Conservation (phyloP, 1,140 invertebrate genomes). For the Sinonovacula constricta region DNA sequence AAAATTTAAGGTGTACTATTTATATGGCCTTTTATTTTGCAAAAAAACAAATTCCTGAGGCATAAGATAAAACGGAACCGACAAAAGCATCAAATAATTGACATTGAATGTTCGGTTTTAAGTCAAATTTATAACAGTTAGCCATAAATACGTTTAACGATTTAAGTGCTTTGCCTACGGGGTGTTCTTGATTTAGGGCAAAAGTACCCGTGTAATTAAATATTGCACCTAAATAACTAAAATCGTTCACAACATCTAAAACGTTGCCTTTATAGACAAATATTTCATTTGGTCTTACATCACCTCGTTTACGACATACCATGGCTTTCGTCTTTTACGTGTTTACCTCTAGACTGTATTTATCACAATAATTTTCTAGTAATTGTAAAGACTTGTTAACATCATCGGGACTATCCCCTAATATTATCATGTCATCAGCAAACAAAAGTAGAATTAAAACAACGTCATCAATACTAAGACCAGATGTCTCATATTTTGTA, state of each 20-base stretch:
- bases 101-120: too few species aligned
- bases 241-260: neutral
- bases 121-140: too few species aligned
- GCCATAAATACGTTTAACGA: too few species aligned
- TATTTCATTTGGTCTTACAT: neutral
- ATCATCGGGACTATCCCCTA: neutral
- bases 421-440: conserved; percentile 2
- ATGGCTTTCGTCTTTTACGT: neutral
- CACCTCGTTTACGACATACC: neutral
- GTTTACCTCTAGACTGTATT: neutral
- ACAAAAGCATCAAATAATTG: too few species aligned
- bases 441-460: neutral
- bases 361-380: neutral
- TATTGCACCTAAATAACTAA: too few species aligned
- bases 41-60: too few species aligned
- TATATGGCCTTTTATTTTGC: too few species aligned
- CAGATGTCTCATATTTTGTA: neutral
- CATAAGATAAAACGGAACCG: too few species aligned
- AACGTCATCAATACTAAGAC: neutral
- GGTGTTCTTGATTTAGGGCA: too few species aligned
- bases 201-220: too few species aligned
- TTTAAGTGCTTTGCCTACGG: too few species aligned
- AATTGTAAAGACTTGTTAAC: neutral
- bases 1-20: too few species aligned
- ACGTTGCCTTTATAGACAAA: neutral